phyloP scores from a whole-genome alignment of 2,797 vertebrate genomes.

The Dipus sagitta region DNA sequence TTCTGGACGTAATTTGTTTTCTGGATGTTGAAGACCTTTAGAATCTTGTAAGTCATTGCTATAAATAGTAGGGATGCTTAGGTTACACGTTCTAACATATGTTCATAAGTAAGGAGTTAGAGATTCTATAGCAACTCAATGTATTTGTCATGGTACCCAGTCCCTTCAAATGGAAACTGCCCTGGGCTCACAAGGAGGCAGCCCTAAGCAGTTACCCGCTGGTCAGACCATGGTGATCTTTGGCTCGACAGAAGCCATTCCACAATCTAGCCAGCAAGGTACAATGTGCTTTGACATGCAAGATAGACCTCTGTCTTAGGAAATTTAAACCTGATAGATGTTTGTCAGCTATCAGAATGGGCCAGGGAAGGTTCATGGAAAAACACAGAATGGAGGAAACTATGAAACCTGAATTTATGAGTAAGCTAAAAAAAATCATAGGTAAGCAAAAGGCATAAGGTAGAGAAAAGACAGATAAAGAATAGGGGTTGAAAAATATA shows the following conservation, averaged over 20 bases:
- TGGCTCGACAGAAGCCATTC: neutral
- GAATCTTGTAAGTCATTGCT: neutral
- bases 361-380: neutral
- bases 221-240: neutral
- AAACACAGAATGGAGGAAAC: constrained; percentile 9
- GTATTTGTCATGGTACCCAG: neutral
- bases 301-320: constrained; percentile 16
- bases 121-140: neutral
- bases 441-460: constrained; percentile 26
- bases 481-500: neutral
- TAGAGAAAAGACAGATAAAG: neutral
- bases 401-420: constrained; percentile 27
- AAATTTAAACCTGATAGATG: constrained; percentile 22
- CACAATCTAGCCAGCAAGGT: neutral
- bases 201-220: neutral
- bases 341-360: constrained; percentile 11
- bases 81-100: neutral
- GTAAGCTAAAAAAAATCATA: constrained; percentile 44
- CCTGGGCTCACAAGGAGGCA: neutral
- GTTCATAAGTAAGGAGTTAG: neutral
- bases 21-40: neutral
- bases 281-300: neutral
- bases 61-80: neutral
- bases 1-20: constrained; percentile 9
- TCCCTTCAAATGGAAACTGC: neutral